phyloP scores from a whole-genome alignment of 2,888 invertebrate species.

The Pachydiplax longipennis region DNA sequence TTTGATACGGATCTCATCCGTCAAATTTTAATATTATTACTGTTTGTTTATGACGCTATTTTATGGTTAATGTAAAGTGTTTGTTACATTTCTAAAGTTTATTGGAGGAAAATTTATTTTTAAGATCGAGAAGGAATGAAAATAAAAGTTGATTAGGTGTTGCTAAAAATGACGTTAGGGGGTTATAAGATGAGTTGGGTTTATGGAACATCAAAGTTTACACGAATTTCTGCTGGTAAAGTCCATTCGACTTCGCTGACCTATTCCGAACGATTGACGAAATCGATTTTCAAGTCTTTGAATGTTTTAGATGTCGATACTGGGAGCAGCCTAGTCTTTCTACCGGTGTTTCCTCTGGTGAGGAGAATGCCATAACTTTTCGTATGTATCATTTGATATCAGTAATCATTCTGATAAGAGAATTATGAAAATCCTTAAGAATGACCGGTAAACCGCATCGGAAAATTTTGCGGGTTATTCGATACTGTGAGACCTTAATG shows the following conservation, averaged over 20 bases:
- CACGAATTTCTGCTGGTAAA: neutral
- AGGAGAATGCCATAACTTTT: neutral
- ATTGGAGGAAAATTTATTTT: conserved; percentile 33
- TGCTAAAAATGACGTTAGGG: neutral
- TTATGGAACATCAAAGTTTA: neutral
- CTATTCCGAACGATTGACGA: neutral
- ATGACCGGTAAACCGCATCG: neutral
- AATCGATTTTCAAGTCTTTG: neutral
- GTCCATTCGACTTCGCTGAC: neutral
- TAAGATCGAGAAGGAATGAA: neutral
- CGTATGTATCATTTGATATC: neutral
- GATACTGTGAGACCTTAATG: neutral
- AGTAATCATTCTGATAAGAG: neutral
- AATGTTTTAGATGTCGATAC: neutral
- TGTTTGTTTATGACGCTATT: conserved; percentile 35
- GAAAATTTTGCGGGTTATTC: neutral
- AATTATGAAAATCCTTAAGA: neutral
- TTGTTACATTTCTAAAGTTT: conserved; percentile 41
- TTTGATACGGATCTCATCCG: conserved; percentile 5
- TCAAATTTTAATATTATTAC: conserved; percentile 5
- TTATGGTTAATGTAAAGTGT: conserved; percentile 41
- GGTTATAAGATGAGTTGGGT: neutral
- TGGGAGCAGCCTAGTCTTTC: neutral
- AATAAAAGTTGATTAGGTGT: neutral
- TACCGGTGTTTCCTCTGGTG: neutral